Evolutionary conservation across 2,113 vertebrate species (phyloP).

Genomic region (Saccopteryx bilineata): DNA sequence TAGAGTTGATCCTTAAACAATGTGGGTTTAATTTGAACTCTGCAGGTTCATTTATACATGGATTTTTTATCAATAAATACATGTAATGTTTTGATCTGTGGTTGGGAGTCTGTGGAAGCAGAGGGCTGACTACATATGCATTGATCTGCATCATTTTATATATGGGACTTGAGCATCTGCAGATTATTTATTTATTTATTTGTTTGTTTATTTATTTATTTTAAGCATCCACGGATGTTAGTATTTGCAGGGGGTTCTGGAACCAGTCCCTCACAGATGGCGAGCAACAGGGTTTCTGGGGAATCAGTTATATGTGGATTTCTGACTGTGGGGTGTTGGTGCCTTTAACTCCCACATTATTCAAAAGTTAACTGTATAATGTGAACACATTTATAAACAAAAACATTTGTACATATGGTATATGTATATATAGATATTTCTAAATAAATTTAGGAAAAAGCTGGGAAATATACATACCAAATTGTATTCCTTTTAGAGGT

Average conservation of each 20-base stretch:
- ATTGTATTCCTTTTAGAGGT: slow-evolving; percentile 61
- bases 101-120: background rate
- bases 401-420: slow-evolving; percentile 1
- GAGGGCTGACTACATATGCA: background rate
- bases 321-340: background rate
- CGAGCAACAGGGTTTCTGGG: background rate
- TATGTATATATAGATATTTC: slow-evolving; percentile 46
- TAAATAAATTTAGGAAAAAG: slow-evolving; percentile 63
- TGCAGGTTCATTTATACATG: background rate
- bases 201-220: background rate
- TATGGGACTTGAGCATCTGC: background rate
- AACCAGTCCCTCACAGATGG: background rate
- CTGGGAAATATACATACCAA: slow-evolving; percentile 50
- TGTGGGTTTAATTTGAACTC: background rate
- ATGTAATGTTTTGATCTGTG: background rate
- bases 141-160: background rate
- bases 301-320: background rate
- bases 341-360: background rate
- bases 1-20: background rate
- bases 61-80: background rate
- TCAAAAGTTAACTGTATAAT: slow-evolving; percentile 21
- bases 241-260: background rate
- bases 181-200: background rate
- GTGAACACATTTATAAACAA: slow-evolving; percentile 48
- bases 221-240: background rate